Conservation (phyloP, 2,888 invertebrate species). For the Lasius fuliginosus region DNA sequence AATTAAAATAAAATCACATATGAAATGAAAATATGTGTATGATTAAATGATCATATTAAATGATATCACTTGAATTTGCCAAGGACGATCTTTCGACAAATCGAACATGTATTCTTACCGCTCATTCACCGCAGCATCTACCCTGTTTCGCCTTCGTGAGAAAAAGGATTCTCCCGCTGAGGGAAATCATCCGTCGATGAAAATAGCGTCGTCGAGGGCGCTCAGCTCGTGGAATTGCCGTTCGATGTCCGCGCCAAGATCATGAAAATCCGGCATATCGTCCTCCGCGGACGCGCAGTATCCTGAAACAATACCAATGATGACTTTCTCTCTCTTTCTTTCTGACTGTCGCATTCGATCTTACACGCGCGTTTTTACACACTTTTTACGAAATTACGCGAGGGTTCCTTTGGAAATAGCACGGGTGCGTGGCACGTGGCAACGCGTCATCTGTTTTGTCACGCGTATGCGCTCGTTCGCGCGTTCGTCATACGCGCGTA, state of each 20-base stretch:
- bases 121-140: conserved; percentile 2
- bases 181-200: conserved; percentile 79
- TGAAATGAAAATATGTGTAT: not conserved
- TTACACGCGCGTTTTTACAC: conserved; percentile 29
- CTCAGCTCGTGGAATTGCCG: conserved; percentile 85
- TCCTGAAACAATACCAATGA: conserved; percentile 74
- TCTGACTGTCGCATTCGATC: conserved; percentile 15
- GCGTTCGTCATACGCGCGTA: conserved; percentile 56
- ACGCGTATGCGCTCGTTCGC: conserved; percentile 68
- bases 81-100: not conserved
- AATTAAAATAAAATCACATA: not conserved
- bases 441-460: conserved; percentile 73
- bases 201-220: conserved; percentile 83
- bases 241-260: conserved; percentile 84
- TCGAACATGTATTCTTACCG: not conserved
- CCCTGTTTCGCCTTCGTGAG: not conserved
- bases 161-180: not conserved
- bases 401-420: conserved; percentile 71
- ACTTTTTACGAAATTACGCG: conserved; percentile 47
- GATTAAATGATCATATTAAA: not conserved
- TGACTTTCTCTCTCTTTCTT: not conserved
- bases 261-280: conserved; percentile 82
- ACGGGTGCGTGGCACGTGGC: conserved; percentile 85
- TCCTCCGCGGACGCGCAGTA: conserved; percentile 78
- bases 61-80: not conserved